A percentile compares a stretch with the other conserved stretches of the same genome.
These are phyloP conservation scores for Operophtera brumata DNA, from an alignment of 2,888 invertebrate species.

Conservation along the genomic window DNA sequence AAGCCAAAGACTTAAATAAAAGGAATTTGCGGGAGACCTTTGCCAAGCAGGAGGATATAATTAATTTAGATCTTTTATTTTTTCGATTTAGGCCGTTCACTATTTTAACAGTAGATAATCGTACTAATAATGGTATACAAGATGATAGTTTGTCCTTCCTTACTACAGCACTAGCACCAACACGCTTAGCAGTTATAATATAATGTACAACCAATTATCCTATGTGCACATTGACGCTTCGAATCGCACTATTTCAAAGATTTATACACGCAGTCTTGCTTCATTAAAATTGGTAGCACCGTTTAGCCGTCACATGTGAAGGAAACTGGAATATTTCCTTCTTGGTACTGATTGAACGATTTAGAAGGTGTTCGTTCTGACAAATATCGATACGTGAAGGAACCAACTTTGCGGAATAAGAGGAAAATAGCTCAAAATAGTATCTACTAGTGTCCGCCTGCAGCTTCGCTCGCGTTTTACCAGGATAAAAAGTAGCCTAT, in stretches of 20 bases:
- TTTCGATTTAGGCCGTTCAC: neutral
- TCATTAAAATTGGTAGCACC: neutral
- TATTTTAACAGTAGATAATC: neutral
- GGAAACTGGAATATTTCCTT: neutral
- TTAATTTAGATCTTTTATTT: too few species aligned
- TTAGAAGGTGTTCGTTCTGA: too few species aligned
- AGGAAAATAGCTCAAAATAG: too few species aligned
- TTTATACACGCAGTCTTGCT: slow-evolving; percentile 6
- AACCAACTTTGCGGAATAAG: too few species aligned
- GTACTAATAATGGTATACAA: neutral
- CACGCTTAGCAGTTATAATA: slow-evolving; percentile 13
- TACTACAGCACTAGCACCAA: slow-evolving; percentile 9
- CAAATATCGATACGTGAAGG: too few species aligned
- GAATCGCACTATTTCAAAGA: slow-evolving; percentile 8
- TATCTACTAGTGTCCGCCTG: too few species aligned
- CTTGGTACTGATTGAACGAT: too few species aligned
- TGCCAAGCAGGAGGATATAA: too few species aligned
- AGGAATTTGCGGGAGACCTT: too few species aligned
- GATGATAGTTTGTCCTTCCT: slow-evolving; percentile 8
- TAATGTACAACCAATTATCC: slow-evolving; percentile 5
- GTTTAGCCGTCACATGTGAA: neutral
- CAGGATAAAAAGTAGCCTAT: too few species aligned
- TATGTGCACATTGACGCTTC: slow-evolving; percentile 17
- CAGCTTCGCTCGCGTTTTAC: too few species aligned
- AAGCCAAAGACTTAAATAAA: too few species aligned